Evolutionary conservation across 2,888 invertebrate species (phyloP).

Genomic region (Polydrusus pterygomalis): DNA sequence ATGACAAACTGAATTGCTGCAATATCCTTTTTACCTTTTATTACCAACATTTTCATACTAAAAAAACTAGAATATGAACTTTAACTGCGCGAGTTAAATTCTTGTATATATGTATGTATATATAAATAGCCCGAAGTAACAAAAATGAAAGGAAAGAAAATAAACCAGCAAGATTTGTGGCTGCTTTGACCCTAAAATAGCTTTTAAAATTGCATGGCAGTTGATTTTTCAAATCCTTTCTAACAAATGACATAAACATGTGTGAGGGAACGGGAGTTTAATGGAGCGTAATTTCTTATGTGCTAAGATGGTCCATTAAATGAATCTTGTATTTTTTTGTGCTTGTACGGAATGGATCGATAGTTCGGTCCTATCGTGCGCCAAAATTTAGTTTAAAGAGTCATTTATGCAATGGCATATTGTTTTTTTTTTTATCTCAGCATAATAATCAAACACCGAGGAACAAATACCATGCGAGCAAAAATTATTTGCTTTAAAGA

Average conservation of each 20-base stretch:
- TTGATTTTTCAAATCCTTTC: conserved; percentile 20
- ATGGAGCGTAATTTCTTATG: not conserved
- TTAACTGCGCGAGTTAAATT: not conserved
- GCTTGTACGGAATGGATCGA: too few relatives aligned
- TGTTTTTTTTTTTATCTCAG: too few relatives aligned
- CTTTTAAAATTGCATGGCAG: conserved; percentile 21
- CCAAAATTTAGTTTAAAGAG: too few relatives aligned
- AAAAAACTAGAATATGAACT: not conserved
- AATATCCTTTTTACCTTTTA: too few relatives aligned
- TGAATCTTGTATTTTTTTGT: too few relatives aligned
- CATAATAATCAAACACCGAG: too few relatives aligned
- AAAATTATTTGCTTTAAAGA: too few relatives aligned
- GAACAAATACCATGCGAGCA: too few relatives aligned
- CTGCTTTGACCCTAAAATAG: conserved; percentile 19
- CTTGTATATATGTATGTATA: conserved; percentile 8
- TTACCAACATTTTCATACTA: not conserved
- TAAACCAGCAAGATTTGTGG: conserved; percentile 16
- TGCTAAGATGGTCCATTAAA: not conserved
- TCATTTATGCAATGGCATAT: too few relatives aligned
- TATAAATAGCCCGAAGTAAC: conserved; percentile 11
- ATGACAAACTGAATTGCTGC: too few relatives aligned
- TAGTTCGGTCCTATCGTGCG: too few relatives aligned
- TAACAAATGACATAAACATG: conserved; percentile 5
- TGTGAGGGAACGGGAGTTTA: not conserved
- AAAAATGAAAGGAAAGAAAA: conserved; percentile 17